Evolutionary conservation across 2,797 vertebrate genomes (phyloP), one percentile per base, ranked within the genome.

Genomic region (Oophaga sylvatica): DNA sequence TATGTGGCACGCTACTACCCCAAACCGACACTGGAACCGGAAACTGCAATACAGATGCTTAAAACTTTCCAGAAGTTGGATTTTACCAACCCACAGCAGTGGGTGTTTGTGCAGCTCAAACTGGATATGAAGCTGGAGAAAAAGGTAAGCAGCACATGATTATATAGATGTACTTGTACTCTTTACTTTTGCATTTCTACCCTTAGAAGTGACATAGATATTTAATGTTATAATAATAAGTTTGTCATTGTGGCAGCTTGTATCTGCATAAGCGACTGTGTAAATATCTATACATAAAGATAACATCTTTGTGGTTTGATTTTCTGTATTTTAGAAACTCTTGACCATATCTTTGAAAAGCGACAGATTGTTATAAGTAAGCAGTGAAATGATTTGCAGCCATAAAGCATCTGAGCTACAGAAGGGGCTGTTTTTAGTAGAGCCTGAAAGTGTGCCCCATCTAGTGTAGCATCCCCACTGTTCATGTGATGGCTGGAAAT

Each of bases 101-200:
- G 92, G 0, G 90, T 99, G 19, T 97, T 94, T 82, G 86, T 97
- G 7, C 95, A 96, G 0, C 93, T 98, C 11, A 95, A 85, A 87
- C 93, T 99, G n/a, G 95, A 99, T 91, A 97, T 98, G 96, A 92
- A 94, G 0, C 93, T 96, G 80, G 96, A 96, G 89, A 99, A 98
- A 90, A 98, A 98, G 97, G 98, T 99, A 94, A 80, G 0, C 16
- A 22, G 29, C 22, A 4, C 45, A 4, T 26, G 17, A 19, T 17
- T 65, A n/a, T 26, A 26, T 12, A 31, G 12, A 70, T 70, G 31
- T 2, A 41, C 41, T 5, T 45, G 71, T 48, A 31, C 35, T 76
- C 15, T 26, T 53, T 7, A 1, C 20, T 53, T 76, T 10, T 53
- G 22, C 45, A 45, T 76, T 22, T 56, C 45, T 56, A 5, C 45